Conservation (phyloP, 2,113 vertebrate species). For the Urocitellus parryii region DNA sequence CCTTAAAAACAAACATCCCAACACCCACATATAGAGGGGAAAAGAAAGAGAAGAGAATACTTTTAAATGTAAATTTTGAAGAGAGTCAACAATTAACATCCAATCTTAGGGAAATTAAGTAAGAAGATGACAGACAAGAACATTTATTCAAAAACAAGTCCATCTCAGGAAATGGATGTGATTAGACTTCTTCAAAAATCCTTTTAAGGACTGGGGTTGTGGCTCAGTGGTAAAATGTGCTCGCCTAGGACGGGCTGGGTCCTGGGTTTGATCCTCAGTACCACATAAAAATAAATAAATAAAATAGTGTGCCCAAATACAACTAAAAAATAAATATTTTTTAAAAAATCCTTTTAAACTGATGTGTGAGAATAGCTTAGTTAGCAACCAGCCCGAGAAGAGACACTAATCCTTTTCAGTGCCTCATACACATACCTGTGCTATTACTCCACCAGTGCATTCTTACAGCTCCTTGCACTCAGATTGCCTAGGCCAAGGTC, state of each 20-base stretch:
- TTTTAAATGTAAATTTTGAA: conserved; percentile 14
- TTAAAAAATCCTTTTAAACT: background rate
- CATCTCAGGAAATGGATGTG: background rate
- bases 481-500: background rate
- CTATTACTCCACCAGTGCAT: background rate
- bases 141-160: background rate
- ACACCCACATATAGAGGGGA: background rate
- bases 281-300: too few relatives aligned
- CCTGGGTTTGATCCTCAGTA: background rate
- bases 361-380: background rate
- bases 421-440: background rate
- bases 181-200: background rate
- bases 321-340: too few relatives aligned
- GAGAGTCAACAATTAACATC: background rate
- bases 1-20: conserved; percentile 29
- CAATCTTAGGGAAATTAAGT: background rate
- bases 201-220: background rate
- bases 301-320: too few relatives aligned
- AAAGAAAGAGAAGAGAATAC: too few relatives aligned
- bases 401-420: background rate
- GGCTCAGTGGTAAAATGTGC: too few relatives aligned
- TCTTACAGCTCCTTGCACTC: background rate
- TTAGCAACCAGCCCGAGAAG: background rate
- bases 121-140: background rate
- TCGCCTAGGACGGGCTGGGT: too few relatives aligned